Evolutionary conservation across 2,888 invertebrate species (phyloP), one percentile per base, ranked within the genome.

Genomic region (Caenorhabditis zanzibari): DNA sequence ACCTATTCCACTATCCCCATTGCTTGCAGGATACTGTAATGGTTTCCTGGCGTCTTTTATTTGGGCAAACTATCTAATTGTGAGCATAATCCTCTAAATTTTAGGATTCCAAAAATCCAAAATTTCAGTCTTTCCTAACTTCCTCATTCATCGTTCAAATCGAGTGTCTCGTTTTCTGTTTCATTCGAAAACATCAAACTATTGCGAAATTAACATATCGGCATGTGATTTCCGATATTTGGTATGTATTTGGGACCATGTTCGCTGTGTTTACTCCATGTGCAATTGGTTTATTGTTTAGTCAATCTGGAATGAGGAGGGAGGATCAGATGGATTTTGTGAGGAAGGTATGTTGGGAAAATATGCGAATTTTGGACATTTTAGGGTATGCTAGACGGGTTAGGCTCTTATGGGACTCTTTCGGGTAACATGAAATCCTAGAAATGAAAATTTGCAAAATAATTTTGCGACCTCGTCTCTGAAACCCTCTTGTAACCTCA

Each of bases 141-240:
- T 14, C 73, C 12, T 52, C 52, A 14, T 32, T 69, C 1, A 49
- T 61, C 2, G 38, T 32, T 61, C 76, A 76, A 76, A 59, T 69
- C 7, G 76, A 61, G n/a, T 66, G 58, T 32, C 16, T 76, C 0
- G 44, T 64, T 7, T 64, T 47, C 19, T 47, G 44, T 47, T 47
- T 64, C 10, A 47, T 64, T 1, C 24, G 28, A 9, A 64, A 64
- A n/a, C 64, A 64, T 28, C 76, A 76, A 32, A 22, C 69, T 0
- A 76, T 76, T 0, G 59, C 76, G 7, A 68, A n/a, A 28, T 24
- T 76, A 14, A 44, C 35, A 1, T 16, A 24, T 12, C n/a, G 63
- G 22, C 59, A 68, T 52, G 41, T 69, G 2, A 14, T 38, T 5
- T 6, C 63, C 2, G 63, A 44, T 47, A n/a, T n/a, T 28, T 63